These are phyloP conservation scores for Sula dactylatra DNA, from an alignment of 2,113 vertebrate genomes.

Conservation along the genomic window DNA sequence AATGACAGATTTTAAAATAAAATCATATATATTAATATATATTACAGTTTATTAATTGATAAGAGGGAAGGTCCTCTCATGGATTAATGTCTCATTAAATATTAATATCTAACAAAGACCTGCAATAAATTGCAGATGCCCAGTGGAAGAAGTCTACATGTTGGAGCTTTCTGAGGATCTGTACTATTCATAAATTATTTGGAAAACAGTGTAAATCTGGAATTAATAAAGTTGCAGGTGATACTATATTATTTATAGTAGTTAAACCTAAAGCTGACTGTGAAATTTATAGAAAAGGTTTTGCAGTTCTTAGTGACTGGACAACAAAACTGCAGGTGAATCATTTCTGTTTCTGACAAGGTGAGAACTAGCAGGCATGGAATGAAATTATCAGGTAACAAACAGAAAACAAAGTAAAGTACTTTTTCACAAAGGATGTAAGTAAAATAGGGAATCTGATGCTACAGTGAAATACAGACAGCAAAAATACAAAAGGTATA, in stretches of 20 bases:
- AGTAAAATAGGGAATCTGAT: background rate
- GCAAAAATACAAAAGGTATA: background rate
- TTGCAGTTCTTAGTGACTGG: background rate
- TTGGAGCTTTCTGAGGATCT: background rate
- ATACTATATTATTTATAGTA: background rate
- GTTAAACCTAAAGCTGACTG: background rate
- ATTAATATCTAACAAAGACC: background rate
- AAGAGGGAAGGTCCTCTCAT: background rate
- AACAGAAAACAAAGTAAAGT: background rate
- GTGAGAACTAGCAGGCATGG: background rate
- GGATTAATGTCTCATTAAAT: background rate
- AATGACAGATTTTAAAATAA: background rate
- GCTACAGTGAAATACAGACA: background rate
- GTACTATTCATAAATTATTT: background rate
- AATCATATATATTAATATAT: background rate
- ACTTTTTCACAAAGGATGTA: background rate
- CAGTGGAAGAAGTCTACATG: background rate
- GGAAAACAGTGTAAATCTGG: background rate
- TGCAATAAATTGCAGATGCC: background rate
- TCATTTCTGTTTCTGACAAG: background rate
- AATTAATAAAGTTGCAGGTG: background rate
- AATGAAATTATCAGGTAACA: background rate
- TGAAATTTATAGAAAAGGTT: background rate
- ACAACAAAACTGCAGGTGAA: background rate
- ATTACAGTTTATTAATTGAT: background rate